Evolutionary conservation across 2,888 invertebrate genomes (phyloP), one percentile per base, ranked within the genome.

Genomic region (Chironomus tentans): DNA sequence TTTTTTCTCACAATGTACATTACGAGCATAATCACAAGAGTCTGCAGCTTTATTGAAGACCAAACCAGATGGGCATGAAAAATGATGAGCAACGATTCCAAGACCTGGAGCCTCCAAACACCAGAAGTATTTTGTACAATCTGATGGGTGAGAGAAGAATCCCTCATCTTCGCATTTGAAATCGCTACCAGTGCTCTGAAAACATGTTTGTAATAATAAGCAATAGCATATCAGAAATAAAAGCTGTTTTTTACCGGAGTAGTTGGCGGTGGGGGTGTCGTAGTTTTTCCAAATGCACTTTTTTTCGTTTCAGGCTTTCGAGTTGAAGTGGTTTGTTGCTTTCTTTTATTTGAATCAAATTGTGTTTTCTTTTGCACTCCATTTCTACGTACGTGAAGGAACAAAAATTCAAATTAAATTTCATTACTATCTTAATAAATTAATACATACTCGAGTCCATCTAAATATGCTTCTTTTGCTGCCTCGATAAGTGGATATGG

Each of bases 111-210:
- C 92, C 82, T 94, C 94, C 78, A 96, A 85, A 81, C 96, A 96
- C 95, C 96, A 96, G 85, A 93, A 96, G 82, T 96, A 96, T 82
- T 95, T 95, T 82, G 95, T 94, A 83, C 96, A 96, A 83, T 96
- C 95, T 61, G 93, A 88, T 0, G 95, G 95, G 84, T 96, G 95
- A 15, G 91, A 90, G 85, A 90, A 96, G 86, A 96, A 96, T 2
- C 96, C 96, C 85, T 96, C 96, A 78, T 96, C 95, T 80, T 90
- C 91, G 82, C 96, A 96, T 82, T 93, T 93, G 84, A 96, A 96
- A 81, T 93, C 94, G 91, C 84, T 7, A 82, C 82, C 78, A 77
- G 74, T 28, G 18, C 73, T 69, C 12, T n/a, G 15, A 77, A 75
- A 24, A 69, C 47, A 1, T 61, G 2, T 22, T 28, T 28, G 22